A percentile compares a stretch with the other conserved stretches of the same genome.
Evolutionary conservation across 2,797 vertebrate genomes (phyloP).

Genomic region (Gadopsis marmoratus): DNA sequence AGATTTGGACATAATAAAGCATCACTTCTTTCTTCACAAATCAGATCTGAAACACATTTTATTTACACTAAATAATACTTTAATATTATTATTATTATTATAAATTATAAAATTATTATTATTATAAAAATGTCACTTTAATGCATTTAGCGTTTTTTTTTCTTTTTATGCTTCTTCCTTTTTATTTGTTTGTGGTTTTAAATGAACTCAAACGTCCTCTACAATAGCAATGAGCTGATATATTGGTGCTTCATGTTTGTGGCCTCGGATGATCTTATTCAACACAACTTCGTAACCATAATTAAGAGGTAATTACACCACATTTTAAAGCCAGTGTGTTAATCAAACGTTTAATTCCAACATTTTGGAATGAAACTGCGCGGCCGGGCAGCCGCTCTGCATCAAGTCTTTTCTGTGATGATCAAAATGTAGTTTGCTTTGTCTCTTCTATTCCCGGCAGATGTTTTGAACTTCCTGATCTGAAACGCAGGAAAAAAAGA

Average conservation of each 20-base stretch:
- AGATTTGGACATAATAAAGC: background rate
- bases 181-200: background rate
- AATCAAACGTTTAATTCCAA: background rate
- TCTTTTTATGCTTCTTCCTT: background rate
- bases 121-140: too few species aligned
- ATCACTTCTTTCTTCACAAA: background rate
- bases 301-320: background rate
- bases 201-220: background rate
- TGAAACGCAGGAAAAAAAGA: conserved; percentile 56
- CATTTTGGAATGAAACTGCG: background rate
- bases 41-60: background rate
- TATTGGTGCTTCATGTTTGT: background rate
- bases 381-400: too few species aligned
- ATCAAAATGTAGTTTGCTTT: conserved; percentile 68
- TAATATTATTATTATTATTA: too few species aligned
- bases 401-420: too few species aligned
- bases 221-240: background rate
- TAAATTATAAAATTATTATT: too few species aligned
- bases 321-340: background rate
- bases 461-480: conserved; percentile 21
- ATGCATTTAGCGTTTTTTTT: background rate
- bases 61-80: background rate
- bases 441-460: background rate
- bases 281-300: background rate
- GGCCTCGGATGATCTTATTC: background rate